Evolutionary conservation across 2,113 vertebrate species (phyloP).

Genomic region (Myiagra hebetior): DNA sequence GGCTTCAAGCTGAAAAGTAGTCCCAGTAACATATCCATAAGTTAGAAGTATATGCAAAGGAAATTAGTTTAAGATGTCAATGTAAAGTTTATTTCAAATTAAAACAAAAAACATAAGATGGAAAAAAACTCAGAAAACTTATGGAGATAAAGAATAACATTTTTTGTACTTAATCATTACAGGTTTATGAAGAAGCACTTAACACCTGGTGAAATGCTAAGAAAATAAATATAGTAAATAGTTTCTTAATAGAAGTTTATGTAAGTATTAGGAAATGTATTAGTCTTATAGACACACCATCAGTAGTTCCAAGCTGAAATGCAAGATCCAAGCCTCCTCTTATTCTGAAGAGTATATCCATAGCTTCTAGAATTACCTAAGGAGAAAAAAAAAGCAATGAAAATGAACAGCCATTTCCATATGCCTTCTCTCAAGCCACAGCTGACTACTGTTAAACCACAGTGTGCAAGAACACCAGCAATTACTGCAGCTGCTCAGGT

Average conservation of each 20-base stretch:
- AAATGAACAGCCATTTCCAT: neutral
- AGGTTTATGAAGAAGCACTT: neutral
- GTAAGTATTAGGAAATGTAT: neutral
- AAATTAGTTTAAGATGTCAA: neutral
- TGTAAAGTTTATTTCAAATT: neutral
- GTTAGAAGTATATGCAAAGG: neutral
- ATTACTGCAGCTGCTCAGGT: neutral
- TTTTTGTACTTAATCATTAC: neutral
- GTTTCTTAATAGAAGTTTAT: neutral
- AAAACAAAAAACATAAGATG: neutral
- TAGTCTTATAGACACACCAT: constrained; percentile 68
- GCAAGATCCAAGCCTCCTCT: constrained; percentile 81
- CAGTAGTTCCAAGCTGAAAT: constrained; percentile 74
- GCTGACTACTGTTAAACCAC: neutral
- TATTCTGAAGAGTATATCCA: constrained; percentile 78
- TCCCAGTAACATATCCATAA: neutral
- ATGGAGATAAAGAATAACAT: neutral
- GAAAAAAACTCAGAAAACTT: neutral
- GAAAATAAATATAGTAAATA: neutral
- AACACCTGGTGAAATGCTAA: neutral
- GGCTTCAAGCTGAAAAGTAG: neutral
- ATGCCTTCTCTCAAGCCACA: neutral
- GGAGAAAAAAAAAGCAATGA: neutral
- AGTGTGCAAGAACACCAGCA: neutral
- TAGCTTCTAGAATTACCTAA: constrained; percentile 66